Conservation (phyloP, 2,113 vertebrate genomes). For the Lasiurus borealis region DNA sequence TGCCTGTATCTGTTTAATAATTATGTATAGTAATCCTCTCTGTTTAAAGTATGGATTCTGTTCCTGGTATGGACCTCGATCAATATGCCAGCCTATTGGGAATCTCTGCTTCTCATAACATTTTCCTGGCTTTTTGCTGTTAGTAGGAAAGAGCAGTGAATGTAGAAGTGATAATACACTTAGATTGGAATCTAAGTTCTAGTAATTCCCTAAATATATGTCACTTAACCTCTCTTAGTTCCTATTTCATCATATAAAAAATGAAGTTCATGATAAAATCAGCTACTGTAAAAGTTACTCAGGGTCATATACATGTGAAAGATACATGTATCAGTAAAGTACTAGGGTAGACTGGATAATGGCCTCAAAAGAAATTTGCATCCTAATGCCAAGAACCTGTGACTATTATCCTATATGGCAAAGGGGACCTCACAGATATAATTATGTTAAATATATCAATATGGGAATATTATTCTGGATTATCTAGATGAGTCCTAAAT, state of each 20-base stretch:
- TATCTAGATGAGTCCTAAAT: not conserved
- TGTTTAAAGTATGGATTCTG: not conserved
- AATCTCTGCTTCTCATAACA: not conserved
- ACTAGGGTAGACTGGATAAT: not conserved
- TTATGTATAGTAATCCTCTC: not conserved
- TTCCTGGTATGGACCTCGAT: not conserved
- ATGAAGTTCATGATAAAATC: not conserved
- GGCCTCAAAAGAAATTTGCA: not conserved
- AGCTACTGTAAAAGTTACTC: not conserved
- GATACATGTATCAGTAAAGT: not conserved
- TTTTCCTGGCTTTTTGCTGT: not conserved
- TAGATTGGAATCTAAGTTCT: constrained; percentile 11
- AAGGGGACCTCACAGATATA: not conserved
- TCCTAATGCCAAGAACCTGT: not conserved
- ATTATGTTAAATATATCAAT: not conserved
- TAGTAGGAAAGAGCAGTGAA: not conserved
- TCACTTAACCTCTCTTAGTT: not conserved
- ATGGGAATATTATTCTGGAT: not conserved
- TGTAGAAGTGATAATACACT: not conserved
- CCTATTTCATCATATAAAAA: constrained; percentile 24
- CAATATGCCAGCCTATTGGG: not conserved
- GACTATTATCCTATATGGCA: not conserved
- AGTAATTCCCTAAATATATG: not conserved
- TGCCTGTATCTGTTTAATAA: not conserved
- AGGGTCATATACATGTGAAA: not conserved